These are phyloP conservation scores for Calephelis perditalis DNA, from an alignment of 2,888 invertebrate genomes.

Conservation along the genomic window DNA sequence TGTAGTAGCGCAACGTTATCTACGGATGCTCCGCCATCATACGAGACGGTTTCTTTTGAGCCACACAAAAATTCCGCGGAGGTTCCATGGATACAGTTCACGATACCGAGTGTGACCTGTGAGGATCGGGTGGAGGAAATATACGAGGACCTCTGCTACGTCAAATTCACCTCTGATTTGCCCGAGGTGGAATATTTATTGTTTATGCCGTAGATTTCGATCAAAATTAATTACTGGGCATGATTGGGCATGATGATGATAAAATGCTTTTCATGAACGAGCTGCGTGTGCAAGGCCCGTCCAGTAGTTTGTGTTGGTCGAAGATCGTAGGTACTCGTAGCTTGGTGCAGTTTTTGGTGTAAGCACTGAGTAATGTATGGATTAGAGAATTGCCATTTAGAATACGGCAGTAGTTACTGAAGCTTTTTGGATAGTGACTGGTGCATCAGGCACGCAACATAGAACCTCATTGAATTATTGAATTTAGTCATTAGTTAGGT, in stretches of 20 bases:
- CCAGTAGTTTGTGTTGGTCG: too few species aligned
- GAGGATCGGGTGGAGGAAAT: constrained; percentile 88
- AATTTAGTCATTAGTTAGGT: too few species aligned
- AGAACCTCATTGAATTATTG: background rate
- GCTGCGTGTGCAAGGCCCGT: too few species aligned
- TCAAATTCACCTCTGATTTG: constrained; percentile 84
- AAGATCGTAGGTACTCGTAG: background rate
- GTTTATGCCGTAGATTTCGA: too few species aligned
- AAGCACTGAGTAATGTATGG: constrained; percentile 3
- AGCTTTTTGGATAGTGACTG: background rate
- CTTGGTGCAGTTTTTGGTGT: constrained; percentile 11
- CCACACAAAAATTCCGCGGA: constrained; percentile 50
- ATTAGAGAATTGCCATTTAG: background rate
- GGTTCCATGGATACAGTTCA: constrained; percentile 82
- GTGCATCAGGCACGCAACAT: constrained; percentile 2
- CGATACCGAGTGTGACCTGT: constrained; percentile 77
- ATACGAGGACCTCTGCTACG: constrained; percentile 93
- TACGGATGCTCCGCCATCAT: constrained; percentile 46
- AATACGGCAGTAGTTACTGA: background rate
- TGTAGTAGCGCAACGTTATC: constrained; percentile 46
- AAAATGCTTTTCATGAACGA: too few species aligned
- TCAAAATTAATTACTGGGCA: too few species aligned
- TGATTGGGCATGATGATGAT: too few species aligned
- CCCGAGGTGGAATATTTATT: constrained; percentile 78
- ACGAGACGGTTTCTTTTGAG: constrained; percentile 44